Evolutionary conservation across 2,797 vertebrate genomes (phyloP).

Genomic region (Gymnothorax javanicus): DNA sequence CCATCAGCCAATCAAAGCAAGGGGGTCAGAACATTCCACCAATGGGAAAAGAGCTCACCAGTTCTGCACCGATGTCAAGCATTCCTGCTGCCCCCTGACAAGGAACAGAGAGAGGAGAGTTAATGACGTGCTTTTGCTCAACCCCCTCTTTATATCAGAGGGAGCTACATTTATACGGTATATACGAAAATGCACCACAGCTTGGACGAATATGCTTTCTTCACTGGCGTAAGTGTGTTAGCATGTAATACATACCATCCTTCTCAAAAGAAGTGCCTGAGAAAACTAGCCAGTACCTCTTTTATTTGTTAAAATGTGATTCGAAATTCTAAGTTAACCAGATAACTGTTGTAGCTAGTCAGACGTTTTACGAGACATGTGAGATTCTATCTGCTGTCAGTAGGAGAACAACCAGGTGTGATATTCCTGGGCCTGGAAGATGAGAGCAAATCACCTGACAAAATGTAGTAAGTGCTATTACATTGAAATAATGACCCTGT

Average conservation of each 20-base stretch:
- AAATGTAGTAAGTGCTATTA: too few relatives aligned
- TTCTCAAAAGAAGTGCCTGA: too few relatives aligned
- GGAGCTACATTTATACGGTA: neutral
- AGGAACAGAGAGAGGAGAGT: constrained; percentile 30
- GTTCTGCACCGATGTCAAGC: constrained; percentile 62
- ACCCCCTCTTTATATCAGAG: neutral
- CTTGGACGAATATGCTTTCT: too few relatives aligned
- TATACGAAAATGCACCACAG: too few relatives aligned
- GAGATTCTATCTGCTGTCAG: neutral
- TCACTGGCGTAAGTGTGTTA: too few relatives aligned
- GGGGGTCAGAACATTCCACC: neutral
- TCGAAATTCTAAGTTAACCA: too few relatives aligned
- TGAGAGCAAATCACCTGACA: too few relatives aligned
- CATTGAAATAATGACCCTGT: too few relatives aligned
- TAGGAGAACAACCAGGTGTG: neutral
- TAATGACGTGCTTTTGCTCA: neutral
- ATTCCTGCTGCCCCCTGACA: constrained; percentile 75
- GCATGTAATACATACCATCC: too few relatives aligned
- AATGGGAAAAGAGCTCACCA: constrained; percentile 62
- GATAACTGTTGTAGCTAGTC: neutral
- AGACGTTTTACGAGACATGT: neutral
- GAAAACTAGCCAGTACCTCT: too few relatives aligned
- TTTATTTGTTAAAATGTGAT: too few relatives aligned
- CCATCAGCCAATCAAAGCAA: neutral
- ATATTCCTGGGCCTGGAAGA: too few relatives aligned